Evolutionary conservation across 2,113 vertebrate genomes (phyloP).

Genomic region (Xerus inauris): DNA sequence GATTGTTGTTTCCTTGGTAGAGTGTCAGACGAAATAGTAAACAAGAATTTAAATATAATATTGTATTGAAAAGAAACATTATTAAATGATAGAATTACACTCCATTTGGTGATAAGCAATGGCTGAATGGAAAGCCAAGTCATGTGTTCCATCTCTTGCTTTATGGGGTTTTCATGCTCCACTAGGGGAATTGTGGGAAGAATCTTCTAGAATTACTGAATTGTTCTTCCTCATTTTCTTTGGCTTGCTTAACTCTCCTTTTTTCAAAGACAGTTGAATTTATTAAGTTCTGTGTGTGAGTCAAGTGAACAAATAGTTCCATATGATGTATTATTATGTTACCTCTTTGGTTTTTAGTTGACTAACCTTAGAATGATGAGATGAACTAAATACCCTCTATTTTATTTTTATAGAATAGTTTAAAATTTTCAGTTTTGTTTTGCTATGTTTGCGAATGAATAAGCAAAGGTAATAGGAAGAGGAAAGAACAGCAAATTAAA

Average conservation of each 20-base stretch:
- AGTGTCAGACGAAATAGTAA: background rate
- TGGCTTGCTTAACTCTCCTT: background rate
- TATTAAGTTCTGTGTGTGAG: background rate
- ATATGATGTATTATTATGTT: background rate
- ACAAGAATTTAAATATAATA: background rate
- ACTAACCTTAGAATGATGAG: background rate
- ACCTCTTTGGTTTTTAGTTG: background rate
- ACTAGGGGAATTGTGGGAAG: background rate
- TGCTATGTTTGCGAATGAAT: background rate
- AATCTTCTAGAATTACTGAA: background rate
- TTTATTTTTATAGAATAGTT: background rate
- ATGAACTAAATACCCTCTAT: background rate
- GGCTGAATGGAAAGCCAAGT: background rate
- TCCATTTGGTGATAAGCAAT: background rate
- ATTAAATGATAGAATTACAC: background rate
- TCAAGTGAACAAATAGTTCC: background rate
- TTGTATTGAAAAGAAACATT: background rate
- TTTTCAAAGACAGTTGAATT: background rate
- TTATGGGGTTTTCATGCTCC: background rate
- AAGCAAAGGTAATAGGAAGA: background rate
- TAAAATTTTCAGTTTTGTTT: slow-evolving; percentile 39
- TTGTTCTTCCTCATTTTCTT: background rate
- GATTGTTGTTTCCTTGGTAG: background rate
- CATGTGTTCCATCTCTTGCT: background rate
- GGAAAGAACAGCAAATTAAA: background rate